Percentiles rank a stretch among this genome's conserved stretches.
These are phyloP conservation scores for Drosophila busckii DNA, from an alignment of 1,140 invertebrate genomes.

Conservation along the genomic window DNA sequence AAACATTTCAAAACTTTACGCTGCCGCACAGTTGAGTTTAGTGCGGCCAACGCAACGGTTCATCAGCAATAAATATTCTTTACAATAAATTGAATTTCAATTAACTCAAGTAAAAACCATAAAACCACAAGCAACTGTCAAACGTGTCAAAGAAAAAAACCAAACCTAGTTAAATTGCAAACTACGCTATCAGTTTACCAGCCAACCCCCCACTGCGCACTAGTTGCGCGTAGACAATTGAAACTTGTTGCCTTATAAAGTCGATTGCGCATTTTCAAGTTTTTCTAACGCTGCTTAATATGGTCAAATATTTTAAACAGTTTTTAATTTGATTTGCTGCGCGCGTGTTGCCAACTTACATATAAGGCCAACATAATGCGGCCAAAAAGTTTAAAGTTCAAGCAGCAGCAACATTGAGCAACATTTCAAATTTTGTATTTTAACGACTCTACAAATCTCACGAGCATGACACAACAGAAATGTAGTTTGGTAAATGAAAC, in stretches of 20 bases:
- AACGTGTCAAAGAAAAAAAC: conserved; percentile 47
- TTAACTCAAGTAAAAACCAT: conserved; percentile 42
- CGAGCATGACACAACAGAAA: conserved; percentile 39
- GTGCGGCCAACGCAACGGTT: conserved; percentile 63
- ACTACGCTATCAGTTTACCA: conserved; percentile 51
- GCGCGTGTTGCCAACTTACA: too few species aligned
- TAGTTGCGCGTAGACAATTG: too few species aligned
- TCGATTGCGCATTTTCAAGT: conserved; percentile 52
- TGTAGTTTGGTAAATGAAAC: too few species aligned
- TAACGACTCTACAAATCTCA: not conserved
- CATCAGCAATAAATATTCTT: conserved; percentile 33
- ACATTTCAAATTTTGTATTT: conserved; percentile 2
- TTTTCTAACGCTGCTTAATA: conserved; percentile 32
- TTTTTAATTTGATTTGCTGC: conserved; percentile 65
- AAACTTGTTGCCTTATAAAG: conserved; percentile 50
- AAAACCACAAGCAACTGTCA: conserved; percentile 56
- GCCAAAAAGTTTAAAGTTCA: conserved; percentile 44
- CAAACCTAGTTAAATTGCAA: conserved; percentile 34
- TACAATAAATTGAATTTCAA: conserved; percentile 31
- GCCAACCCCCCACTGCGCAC: too few species aligned
- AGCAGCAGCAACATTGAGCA: not conserved
- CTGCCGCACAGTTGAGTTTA: conserved; percentile 64
- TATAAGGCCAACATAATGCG: not conserved
- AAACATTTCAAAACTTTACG: conserved; percentile 65
- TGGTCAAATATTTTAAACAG: conserved; percentile 66